Conservation (phyloP, 2,113 vertebrate genomes). For the Gavialis gangeticus region DNA sequence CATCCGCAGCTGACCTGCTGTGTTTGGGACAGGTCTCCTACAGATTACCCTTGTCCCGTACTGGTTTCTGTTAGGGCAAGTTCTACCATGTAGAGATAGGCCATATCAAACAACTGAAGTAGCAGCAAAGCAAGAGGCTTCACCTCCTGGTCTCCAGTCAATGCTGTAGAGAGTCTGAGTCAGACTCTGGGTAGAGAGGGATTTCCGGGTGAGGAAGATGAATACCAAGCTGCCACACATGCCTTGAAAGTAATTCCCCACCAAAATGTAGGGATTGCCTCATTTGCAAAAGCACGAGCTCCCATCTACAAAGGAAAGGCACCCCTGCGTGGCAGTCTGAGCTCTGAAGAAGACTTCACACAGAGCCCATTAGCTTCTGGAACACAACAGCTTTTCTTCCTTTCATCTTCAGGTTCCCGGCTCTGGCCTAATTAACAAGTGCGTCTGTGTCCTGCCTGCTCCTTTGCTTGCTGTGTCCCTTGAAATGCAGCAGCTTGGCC, state of each 20-base stretch:
- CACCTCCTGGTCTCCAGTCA: not conserved
- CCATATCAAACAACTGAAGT: not conserved
- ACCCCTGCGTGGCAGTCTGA: rapidly evolving
- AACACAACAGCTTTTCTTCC: not conserved
- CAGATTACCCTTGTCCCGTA: rapidly evolving
- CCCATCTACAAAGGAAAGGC: not conserved
- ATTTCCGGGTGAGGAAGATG: not conserved
- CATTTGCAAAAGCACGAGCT: rapidly evolving
- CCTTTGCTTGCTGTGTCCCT: not conserved
- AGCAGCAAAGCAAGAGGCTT: not conserved
- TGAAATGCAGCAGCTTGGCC: not conserved
- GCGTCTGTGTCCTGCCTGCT: not conserved
- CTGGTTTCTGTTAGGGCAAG: not conserved
- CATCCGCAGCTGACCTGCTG: no score
- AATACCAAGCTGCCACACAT: not conserved
- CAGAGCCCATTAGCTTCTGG: rapidly evolving
- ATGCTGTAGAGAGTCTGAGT: not conserved
- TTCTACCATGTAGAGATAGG: rapidly evolving
- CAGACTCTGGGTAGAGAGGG: not conserved
- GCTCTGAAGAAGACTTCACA: not conserved
- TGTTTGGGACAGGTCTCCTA: not conserved
- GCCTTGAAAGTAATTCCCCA: not conserved
- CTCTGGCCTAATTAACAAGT: not conserved
- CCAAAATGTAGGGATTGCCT: not conserved
- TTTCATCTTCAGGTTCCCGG: not conserved